phyloP scores from a whole-genome alignment of 2,888 invertebrate species.

The Cyaniris semiargus region DNA sequence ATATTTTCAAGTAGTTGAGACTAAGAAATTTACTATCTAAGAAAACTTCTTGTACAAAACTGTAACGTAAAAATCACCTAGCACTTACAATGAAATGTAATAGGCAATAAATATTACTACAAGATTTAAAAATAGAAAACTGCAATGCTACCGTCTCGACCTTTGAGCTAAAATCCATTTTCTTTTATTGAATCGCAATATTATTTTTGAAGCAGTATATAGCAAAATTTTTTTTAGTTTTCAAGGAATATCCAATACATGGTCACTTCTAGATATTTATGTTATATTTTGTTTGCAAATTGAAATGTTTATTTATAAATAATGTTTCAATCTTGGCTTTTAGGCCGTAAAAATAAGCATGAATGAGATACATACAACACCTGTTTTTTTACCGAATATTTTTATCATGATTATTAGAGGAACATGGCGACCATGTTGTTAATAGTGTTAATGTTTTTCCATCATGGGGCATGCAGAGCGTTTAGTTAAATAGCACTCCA shows the following conservation, averaged over 20 bases:
- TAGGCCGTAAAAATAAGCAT: slow-evolving; percentile 12
- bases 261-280: neutral
- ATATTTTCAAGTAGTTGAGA: slow-evolving; percentile 17
- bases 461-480: neutral
- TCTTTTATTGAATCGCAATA: slow-evolving; percentile 14
- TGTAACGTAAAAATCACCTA: slow-evolving; percentile 49
- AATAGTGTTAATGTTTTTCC: neutral
- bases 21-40: slow-evolving; percentile 40
- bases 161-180: slow-evolving; percentile 35
- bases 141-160: slow-evolving; percentile 50
- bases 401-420: neutral
- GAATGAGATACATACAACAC: neutral
- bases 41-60: slow-evolving; percentile 44
- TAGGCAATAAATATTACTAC: slow-evolving; percentile 58
- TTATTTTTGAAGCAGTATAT: slow-evolving; percentile 1
- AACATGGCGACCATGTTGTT: neutral
- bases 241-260: neutral
- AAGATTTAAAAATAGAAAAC: slow-evolving; percentile 57
- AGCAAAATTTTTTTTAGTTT: neutral
- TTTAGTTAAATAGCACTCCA: neutral
- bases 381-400: neutral
- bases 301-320: neutral
- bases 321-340: neutral
- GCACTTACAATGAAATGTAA: slow-evolving; percentile 62
- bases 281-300: neutral